Percentiles rank a stretch among this genome's conserved stretches.
These are phyloP conservation scores for Carterocephalus palaemon DNA, from an alignment of 2,888 invertebrate species.

Conservation along the genomic window DNA sequence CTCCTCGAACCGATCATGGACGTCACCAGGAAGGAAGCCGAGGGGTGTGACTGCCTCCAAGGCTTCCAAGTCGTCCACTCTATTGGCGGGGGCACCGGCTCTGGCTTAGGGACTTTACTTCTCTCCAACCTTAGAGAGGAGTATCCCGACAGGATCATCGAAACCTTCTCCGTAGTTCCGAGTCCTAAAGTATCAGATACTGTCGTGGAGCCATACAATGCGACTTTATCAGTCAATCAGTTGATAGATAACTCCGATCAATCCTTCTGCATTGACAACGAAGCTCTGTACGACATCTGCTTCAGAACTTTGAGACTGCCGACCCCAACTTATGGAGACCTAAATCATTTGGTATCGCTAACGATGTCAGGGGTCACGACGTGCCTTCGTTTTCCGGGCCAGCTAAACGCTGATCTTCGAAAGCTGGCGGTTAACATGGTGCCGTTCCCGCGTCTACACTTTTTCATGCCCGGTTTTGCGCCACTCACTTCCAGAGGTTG, in stretches of 20 bases:
- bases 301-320: slow-evolving; percentile 84
- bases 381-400: slow-evolving; percentile 63
- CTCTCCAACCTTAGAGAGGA: slow-evolving; percentile 84
- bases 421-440: slow-evolving; percentile 70
- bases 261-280: slow-evolving; percentile 85
- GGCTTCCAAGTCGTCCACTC: slow-evolving; percentile 83
- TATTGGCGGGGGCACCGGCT: slow-evolving; percentile 85
- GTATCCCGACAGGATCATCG: slow-evolving; percentile 84
- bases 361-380: slow-evolving; percentile 69
- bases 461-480: slow-evolving; percentile 80
- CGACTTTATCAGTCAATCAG: slow-evolving; percentile 81
- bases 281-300: slow-evolving; percentile 87
- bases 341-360: slow-evolving; percentile 76
- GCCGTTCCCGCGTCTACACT: slow-evolving; percentile 86
- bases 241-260: slow-evolving; percentile 83
- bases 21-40: slow-evolving; percentile 79
- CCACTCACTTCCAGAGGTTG: slow-evolving; percentile 86
- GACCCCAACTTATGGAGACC: slow-evolving; percentile 86
- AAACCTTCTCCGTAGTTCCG: slow-evolving; percentile 83
- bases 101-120: slow-evolving; percentile 84
- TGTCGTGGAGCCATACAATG: slow-evolving; percentile 82
- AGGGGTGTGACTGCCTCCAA: slow-evolving; percentile 83
- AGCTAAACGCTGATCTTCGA: slow-evolving; percentile 85
- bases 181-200: slow-evolving; percentile 87
- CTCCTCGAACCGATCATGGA: slow-evolving; percentile 80